Base-by-base conservation (phyloP, 1,140 invertebrate species). In the Drosophila malerkotliana region DNA sequence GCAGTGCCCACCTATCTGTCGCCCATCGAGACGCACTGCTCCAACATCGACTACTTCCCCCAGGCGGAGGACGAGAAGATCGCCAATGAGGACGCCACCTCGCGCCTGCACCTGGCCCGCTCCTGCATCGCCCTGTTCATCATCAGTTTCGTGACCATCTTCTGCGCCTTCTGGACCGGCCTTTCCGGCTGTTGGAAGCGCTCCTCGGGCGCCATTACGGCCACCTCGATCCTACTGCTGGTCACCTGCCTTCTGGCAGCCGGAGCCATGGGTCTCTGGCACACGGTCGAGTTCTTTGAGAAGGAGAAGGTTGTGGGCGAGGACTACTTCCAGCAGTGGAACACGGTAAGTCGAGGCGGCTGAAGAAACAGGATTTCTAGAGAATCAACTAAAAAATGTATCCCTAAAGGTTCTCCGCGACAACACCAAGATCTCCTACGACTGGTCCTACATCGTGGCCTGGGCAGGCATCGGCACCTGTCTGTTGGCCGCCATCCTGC, bases 391-490 rank as follows among this genome's bases (percentile, higher is more conserved):
- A n/a, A 5, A 1, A 1, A 41, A 14, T 41, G 14, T 41, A 10
- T 0, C 3, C 15, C 28, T 1, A 44, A 6, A 98, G 97, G 95
- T 97, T 90, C 95, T 98, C 89, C 96, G 95, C 92, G 95, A 97
- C 91, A 96, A 96, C 92, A 95, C 96, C 72, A 94, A 96, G 93
- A 94, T 97, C 91, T 95, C 95, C 93, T 98, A 98, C 93, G 97
- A 98, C 93, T 98, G 97, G 97, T 98, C 97, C 77, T 98, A 98
- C 94, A 96, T 98, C 93, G 94, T 98, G 80, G 97, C 97, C 92
- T 98, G 97, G 97, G 97, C 97, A 93, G 97, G 97, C 92, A 96
- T 98, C 85, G 97, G 95, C 83, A 96, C 97, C 93, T 95, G 96
- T 85, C 94, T 98, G 79, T 93, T 98, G 85, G 96, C 97, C 78